Base-by-base conservation (phyloP, 1,140 invertebrate species). In the Drosophila virilis region DNA sequence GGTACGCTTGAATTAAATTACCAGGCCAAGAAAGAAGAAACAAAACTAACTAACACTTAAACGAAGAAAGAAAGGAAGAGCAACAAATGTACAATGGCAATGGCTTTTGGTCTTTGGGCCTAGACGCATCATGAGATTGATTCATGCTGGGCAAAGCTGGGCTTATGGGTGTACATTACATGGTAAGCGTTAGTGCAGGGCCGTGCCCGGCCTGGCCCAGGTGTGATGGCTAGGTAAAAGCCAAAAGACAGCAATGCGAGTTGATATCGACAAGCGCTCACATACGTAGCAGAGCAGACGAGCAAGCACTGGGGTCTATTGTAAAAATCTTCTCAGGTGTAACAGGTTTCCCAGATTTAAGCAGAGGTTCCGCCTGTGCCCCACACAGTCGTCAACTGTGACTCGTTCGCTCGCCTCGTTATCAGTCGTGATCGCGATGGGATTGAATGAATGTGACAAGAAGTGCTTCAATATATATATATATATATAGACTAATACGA, bases 1-100 rank as follows among this genome's bases (percentile, higher is more conserved):
- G 72, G 84, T 80, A 88, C 85, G 84, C 77, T 89, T 89, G 84
- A 89, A 89, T 89, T 89, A 89, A 89, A 89, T 89, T 89, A 89
- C 84, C 71, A 28, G 22, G 22, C 22, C 4, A 28, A 28, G 22
- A 0, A 28, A 28, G 4, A 28, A 28, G 0, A 28, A 28, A 28
- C 3, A 28, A 28, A 28, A 28, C 22, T 4, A 28, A 28, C 22
- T 28, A 66, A 46, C 40, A 17, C 9, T 43, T 45, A 22, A 66
- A 58, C n/a, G 28, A 48, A 57, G 52, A 46, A 55, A 17, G 32
- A 69, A 52, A 83, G 66, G 80, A 73, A 80, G 77, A 70, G 74
- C 80, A 77, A 64, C 42, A 83, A 81, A 72, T 78, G 64, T 72
- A 45, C 17, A 62, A 37, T 52, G 45, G 17, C 40, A 54, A 37